Conservation (phyloP, 53 echinoderm and acorn worm genomes). For the Holothuria leucospilota region DNA sequence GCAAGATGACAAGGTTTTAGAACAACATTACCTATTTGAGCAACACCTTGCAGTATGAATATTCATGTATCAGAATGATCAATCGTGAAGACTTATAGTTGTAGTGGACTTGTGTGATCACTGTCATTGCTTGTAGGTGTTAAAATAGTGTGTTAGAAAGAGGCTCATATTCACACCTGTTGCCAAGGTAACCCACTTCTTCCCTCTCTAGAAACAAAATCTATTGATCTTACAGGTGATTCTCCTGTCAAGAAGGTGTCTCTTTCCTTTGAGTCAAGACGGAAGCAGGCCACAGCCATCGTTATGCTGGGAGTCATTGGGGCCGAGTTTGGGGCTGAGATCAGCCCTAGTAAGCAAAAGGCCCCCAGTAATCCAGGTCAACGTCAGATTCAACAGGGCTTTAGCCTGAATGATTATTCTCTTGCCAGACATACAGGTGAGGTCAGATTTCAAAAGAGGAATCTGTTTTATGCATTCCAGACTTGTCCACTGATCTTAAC, state of each 20-base stretch:
- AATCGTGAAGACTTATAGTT: too few species aligned
- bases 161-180: too few species aligned
- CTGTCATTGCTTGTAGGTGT: too few species aligned
- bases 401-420: conserved; percentile 92
- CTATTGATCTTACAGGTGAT: conserved; percentile 64
- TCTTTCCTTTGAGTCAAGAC: conserved; percentile 91
- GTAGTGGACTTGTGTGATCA: too few species aligned
- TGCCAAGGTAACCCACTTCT: too few species aligned
- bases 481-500: too few species aligned
- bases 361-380: conserved; percentile 62
- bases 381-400: conserved; percentile 88
- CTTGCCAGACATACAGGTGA: conserved; percentile 98
- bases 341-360: conserved; percentile 81
- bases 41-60: too few species aligned
- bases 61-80: too few species aligned
- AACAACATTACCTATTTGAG: too few species aligned
- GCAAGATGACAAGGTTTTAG: too few species aligned
- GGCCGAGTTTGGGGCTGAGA: conserved; percentile 99
- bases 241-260: conserved; percentile 92
- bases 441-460: neutral
- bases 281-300: conserved; percentile 98
- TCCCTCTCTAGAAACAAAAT: neutral
- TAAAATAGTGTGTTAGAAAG: too few species aligned
- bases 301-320: conserved; percentile 99
- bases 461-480: too few species aligned